phyloP scores from a whole-genome alignment of 2,888 invertebrate species.

The Catocala sponsa region DNA sequence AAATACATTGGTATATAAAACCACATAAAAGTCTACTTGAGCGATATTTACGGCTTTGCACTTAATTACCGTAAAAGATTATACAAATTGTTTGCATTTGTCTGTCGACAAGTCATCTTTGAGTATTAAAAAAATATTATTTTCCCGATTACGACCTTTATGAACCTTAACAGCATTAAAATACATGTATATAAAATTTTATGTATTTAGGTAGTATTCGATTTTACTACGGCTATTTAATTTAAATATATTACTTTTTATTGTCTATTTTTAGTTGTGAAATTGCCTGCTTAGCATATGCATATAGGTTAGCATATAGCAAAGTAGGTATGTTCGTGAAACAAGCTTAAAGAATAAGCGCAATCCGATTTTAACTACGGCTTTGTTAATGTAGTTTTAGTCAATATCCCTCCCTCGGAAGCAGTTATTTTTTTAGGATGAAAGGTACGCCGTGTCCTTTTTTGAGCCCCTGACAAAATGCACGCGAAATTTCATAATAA shows the following conservation, averaged over 20 bases:
- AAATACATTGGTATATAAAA: slow-evolving; percentile 3
- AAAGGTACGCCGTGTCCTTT: too few relatives aligned
- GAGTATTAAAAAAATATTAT: slow-evolving; percentile 10
- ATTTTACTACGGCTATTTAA: slow-evolving; percentile 6
- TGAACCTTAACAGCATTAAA: slow-evolving; percentile 12
- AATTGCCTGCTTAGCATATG: neutral
- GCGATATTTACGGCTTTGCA: slow-evolving; percentile 15
- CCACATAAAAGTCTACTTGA: slow-evolving; percentile 10
- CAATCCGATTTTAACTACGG: slow-evolving; percentile 29
- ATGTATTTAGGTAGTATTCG: slow-evolving; percentile 3
- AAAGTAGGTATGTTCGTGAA: neutral
- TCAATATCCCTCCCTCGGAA: too few relatives aligned
- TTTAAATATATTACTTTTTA: slow-evolving; percentile 4
- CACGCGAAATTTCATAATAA: too few relatives aligned
- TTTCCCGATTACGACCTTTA: slow-evolving; percentile 8
- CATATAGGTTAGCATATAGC: too few relatives aligned
- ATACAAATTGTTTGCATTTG: neutral
- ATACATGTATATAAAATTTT: slow-evolving; percentile 9
- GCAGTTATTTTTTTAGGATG: too few relatives aligned
- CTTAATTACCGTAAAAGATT: slow-evolving; percentile 13
- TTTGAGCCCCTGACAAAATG: too few relatives aligned
- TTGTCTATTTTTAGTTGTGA: neutral
- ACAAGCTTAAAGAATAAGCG: slow-evolving; percentile 40
- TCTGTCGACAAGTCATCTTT: slow-evolving; percentile 12
- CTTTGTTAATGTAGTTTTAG: too few relatives aligned